Evolutionary conservation across 1,140 invertebrate species (phyloP).

Genomic region (Saccostrea glomerata): DNA sequence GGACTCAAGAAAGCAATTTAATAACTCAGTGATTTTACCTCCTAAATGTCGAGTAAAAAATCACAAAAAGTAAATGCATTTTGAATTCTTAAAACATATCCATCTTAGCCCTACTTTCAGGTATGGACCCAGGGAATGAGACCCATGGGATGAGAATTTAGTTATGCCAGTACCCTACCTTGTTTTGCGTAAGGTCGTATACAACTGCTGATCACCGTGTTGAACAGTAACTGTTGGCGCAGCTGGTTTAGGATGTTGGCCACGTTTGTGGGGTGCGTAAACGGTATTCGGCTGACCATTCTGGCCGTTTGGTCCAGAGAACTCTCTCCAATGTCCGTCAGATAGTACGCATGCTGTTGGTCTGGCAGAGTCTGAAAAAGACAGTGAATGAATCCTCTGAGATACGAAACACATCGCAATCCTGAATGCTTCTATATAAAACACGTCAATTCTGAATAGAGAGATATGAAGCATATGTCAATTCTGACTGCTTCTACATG

Average conservation of each 20-base stretch:
- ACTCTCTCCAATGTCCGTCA: conserved; percentile 87
- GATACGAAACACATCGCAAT: too few species aligned
- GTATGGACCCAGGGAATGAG: too few species aligned
- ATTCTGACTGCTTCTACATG: too few species aligned
- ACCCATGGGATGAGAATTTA: too few species aligned
- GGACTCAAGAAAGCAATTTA: neutral
- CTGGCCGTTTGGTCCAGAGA: conserved; percentile 85
- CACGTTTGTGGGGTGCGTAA: conserved; percentile 96
- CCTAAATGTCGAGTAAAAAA: too few species aligned
- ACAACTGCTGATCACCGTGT: conserved; percentile 91
- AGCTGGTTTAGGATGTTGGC: conserved; percentile 90
- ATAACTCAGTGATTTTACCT: neutral
- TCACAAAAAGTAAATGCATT: too few species aligned
- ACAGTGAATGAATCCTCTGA: neutral
- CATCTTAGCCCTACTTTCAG: too few species aligned
- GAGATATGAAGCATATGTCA: too few species aligned
- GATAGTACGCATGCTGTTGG: conserved; percentile 95
- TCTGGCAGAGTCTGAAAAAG: conserved; percentile 88
- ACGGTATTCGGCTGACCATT: conserved; percentile 90
- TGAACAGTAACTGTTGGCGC: conserved; percentile 94
- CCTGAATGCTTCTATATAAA: too few species aligned
- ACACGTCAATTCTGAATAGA: too few species aligned
- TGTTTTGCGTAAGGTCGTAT: conserved; percentile 87
- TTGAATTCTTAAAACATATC: too few species aligned
- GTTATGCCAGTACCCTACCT: conserved; percentile 81